Conservation (phyloP, 2,888 invertebrate species). For the Eremobia ochroleuca region DNA sequence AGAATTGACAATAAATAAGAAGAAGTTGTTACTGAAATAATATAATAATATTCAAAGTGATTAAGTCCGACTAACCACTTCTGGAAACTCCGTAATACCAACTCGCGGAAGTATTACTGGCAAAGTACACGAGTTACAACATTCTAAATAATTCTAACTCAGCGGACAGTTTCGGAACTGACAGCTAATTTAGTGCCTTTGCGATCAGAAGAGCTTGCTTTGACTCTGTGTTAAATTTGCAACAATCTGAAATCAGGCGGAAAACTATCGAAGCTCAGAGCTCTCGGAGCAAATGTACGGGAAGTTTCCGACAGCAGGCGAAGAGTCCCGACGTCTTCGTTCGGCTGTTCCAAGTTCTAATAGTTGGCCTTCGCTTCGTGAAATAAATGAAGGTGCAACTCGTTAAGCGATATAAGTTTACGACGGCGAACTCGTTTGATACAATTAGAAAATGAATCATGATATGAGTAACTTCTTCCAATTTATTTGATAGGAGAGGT, state of each 20-base stretch:
- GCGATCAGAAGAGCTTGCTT: slow-evolving; percentile 80
- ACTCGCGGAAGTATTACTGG: slow-evolving; percentile 44
- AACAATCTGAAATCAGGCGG: slow-evolving; percentile 86
- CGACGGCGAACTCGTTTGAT: slow-evolving; percentile 39
- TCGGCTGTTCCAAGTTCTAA: slow-evolving; percentile 67
- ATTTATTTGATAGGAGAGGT: not conserved
- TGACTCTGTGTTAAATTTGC: slow-evolving; percentile 84
- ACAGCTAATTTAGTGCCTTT: slow-evolving; percentile 82
- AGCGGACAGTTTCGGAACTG: slow-evolving; percentile 71
- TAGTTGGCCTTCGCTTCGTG: slow-evolving; percentile 64
- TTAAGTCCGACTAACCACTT: slow-evolving; percentile 27
- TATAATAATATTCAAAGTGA: slow-evolving; percentile 21
- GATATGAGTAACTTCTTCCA: not conserved
- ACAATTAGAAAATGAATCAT: slow-evolving; percentile 48
- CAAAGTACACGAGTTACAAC: slow-evolving; percentile 54
- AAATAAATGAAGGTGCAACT: slow-evolving; percentile 63
- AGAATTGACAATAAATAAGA: not conserved
- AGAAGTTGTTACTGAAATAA: not conserved
- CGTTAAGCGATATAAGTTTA: slow-evolving; percentile 49
- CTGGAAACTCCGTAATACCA: slow-evolving; percentile 37
- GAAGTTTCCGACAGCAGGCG: slow-evolving; percentile 79
- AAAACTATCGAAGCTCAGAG: slow-evolving; percentile 82
- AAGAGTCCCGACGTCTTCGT: slow-evolving; percentile 76
- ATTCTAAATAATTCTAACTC: slow-evolving; percentile 67
- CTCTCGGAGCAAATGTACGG: slow-evolving; percentile 79